Evolutionary conservation across 2,797 vertebrate species (phyloP), one percentile per base, ranked within the genome.

Genomic region (Sebastes hubbsi): DNA sequence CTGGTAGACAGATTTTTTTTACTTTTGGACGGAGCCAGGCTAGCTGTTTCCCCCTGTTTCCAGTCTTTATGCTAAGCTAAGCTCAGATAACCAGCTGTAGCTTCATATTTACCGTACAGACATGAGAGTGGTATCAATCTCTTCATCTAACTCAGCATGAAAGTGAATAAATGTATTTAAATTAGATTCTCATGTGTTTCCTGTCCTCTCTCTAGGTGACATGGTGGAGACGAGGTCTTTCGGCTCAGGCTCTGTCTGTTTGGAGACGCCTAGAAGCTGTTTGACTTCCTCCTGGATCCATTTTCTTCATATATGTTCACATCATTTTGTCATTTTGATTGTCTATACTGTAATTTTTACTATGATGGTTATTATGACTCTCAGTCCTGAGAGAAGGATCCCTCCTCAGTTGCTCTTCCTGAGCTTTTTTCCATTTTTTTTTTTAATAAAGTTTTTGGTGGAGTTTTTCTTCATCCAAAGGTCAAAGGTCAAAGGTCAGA

Each of bases 221-320:
- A n/a, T 0, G 9, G 49, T 54, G 20, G 49, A 54, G 49, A 54
- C 3, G 49, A n/a, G 49, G 49, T 54, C 20, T 20, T 52, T 8
- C 0, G 20, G 49, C 49, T 52, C 18, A 49, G 46, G 1, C 46
- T 18, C 46, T 0, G 18, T 49, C 46, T 49, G 46, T 52, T n/a
- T n/a, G 20, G 49, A 52, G 8, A 52, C 8, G 20, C 49, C 20
- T 52, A 20, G 49, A 52, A 2, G 49, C 49, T 52, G 49, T 20
- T 52, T 52, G 8, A n/a, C 18, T n/a, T 52, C 49, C 20, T 52
- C 49, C 49, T n/a, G 20, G 49, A 52, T 49, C 46, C 46, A 49
- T 49, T 8, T 49, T 49, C 6, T 42, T 16, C 42, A 49, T 8
- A 49, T 49, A 54, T n/a, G 49, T 54, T 54, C 20, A 49, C 49